Conservation (phyloP, 1,140 invertebrate genomes). For the Drosophila grimshawi region DNA sequence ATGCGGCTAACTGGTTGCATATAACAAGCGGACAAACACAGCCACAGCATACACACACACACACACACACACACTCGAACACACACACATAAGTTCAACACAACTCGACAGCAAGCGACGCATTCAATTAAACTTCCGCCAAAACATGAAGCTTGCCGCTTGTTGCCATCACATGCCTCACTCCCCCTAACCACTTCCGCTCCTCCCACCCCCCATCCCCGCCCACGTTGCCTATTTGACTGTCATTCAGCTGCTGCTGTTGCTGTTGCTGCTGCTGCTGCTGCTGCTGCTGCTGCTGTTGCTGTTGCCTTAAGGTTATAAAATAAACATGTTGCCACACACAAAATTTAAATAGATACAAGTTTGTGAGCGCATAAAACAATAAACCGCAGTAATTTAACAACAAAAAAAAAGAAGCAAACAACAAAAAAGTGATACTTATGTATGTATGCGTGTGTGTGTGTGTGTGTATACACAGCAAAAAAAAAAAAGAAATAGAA, state of each 20-base stretch:
- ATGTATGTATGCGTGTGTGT: not conserved
- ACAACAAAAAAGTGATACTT: slow-evolving; percentile 14
- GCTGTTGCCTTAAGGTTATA: slow-evolving; percentile 76
- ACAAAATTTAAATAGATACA: slow-evolving; percentile 84
- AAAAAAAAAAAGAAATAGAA: slow-evolving; percentile 23
- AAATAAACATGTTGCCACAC: slow-evolving; percentile 84
- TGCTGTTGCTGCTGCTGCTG: no score
- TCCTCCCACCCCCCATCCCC: not conserved
- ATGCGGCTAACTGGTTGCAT: slow-evolving; percentile 73
- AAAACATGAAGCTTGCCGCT: slow-evolving; percentile 71
- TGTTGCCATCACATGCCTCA: slow-evolving; percentile 10
- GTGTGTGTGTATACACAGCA: not conserved
- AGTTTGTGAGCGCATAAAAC: slow-evolving; percentile 80
- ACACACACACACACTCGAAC: not conserved
- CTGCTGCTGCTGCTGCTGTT: slow-evolving; percentile 16
- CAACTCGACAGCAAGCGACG: slow-evolving; percentile 62
- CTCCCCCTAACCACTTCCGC: not conserved
- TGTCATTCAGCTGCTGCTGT: slow-evolving; percentile 7
- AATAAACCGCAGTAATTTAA: slow-evolving; percentile 76
- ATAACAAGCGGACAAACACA: slow-evolving; percentile 55
- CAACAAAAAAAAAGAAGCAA: slow-evolving; percentile 16
- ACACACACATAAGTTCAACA: slow-evolving; percentile 13
- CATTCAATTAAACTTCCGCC: slow-evolving; percentile 83
- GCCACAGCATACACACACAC: slow-evolving; percentile 40
- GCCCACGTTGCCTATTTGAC: slow-evolving; percentile 10